Evolutionary conservation across 92 coral and sea anemone species (phyloP), one percentile per base, ranked within the genome.

Genomic region (Porites evermanni): DNA sequence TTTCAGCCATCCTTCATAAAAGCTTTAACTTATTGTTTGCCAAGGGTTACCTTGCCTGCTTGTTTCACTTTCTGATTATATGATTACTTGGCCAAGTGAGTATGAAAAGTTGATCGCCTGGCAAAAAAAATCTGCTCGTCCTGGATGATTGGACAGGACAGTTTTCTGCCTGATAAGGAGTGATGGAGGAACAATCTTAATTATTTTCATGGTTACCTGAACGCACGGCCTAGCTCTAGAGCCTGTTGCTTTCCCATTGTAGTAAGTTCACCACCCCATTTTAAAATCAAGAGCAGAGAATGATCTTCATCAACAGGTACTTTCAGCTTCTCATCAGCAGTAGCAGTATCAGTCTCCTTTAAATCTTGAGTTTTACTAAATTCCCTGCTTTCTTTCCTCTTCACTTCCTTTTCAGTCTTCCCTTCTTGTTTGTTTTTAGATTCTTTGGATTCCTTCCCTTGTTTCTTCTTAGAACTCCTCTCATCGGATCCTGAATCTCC

Each of bases 181-280:
- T 38, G 47, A 38, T 38, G 6, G 47, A 38, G 47, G 47, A 38
- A 38, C 47, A 38, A 38, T 38, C 47, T 56, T 56, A 14, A 56
- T 56, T 56, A 0, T 56, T 56, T 56, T 8, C 61, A 56, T 14
- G 12, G 12, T 56, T 69, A 95, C 99, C 99, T 92, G 91, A 93
- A 97, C 2, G 97, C 97, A 74, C 94, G 92, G 11, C 99, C 99
- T 82, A 97, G 91, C 74, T 97, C 97, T 29, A 93, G 93, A 8
- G 99, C 99, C 80, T 97, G 99, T 74, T 89, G 92, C 79, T 92
- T 87, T 50, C 99, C 99, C 75, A 93, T 92, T 23, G 98, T 89
- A 12, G 99, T 97, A 71, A 97, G 82, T 83, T 97, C 99, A 52
- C 99, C 99, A 53, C 99, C 99, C 99, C 99, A 97, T 74, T 97